A percentile compares a stretch with the other conserved stretches of the same genome.
These are phyloP conservation scores for Echinarachnius parma DNA, from an alignment of 53 echinoderm and acorn worm species.

Conservation along the genomic window DNA sequence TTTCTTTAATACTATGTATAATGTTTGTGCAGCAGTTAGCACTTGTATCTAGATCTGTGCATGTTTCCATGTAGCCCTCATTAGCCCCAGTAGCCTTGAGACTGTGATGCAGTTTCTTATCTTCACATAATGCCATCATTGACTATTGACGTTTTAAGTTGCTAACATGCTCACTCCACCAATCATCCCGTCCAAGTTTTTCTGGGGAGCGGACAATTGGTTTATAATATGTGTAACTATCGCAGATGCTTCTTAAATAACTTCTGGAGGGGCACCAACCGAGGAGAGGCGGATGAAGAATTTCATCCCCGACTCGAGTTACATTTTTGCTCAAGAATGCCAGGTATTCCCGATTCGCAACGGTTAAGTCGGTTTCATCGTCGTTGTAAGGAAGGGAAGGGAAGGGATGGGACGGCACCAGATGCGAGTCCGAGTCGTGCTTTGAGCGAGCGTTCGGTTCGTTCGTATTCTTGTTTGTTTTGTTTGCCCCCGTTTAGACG, in stretches of 20 bases:
- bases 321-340: constrained; percentile 40
- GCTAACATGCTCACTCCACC: constrained; percentile 22
- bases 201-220: neutral
- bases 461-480: no score
- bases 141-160: no score
- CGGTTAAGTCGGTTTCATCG: constrained; percentile 13
- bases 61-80: constrained; percentile 17
- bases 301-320: constrained; percentile 14
- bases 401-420: no score
- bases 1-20: no score
- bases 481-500: no score
- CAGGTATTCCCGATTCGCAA: constrained; percentile 44
- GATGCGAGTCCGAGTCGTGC: no score
- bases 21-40: constrained; percentile 21
- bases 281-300: constrained; percentile 5
- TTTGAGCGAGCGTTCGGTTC: no score
- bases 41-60: no score
- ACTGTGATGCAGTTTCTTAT: constrained; percentile 17
- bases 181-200: constrained; percentile 17
- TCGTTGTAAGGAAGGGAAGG: no score
- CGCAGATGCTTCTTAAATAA: constrained; percentile 14
- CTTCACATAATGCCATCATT: constrained; percentile 25
- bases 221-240: constrained; percentile 14
- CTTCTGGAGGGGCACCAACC: constrained; percentile 2
- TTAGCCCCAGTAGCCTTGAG: constrained; percentile 1